Conservation (phyloP, 2,113 vertebrate genomes). For the Mormyrus iriodes region DNA sequence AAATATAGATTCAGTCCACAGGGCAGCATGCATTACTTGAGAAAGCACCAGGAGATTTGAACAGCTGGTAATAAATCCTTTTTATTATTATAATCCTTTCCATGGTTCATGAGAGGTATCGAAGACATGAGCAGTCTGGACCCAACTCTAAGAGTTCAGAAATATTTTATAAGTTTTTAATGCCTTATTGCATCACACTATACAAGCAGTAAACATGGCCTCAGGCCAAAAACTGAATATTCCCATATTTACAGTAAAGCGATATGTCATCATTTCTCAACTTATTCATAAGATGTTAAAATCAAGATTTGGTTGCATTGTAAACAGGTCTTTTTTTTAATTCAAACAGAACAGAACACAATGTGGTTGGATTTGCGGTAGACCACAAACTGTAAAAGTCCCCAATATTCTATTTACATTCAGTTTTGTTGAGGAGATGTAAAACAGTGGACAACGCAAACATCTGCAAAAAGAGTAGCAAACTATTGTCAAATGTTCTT, state of each 20-base stretch:
- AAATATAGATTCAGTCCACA: neutral
- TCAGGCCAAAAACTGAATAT: constrained; percentile 55
- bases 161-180: constrained; percentile 65
- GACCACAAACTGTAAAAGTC: constrained; percentile 46
- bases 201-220: constrained; percentile 73
- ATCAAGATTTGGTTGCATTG: constrained; percentile 49
- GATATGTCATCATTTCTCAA: constrained; percentile 49
- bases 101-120: constrained; percentile 10
- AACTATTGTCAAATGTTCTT: constrained; percentile 63
- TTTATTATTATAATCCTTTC: constrained; percentile 19
- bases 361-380: constrained; percentile 31
- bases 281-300: constrained; percentile 61
- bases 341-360: constrained; percentile 41
- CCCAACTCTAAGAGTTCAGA: constrained; percentile 42
- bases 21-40: neutral
- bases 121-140: neutral
- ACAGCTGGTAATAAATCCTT: constrained; percentile 13
- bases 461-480: constrained; percentile 52
- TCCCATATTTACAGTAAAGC: constrained; percentile 74
- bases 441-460: constrained; percentile 65
- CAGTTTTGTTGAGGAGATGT: constrained; percentile 52
- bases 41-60: neutral
- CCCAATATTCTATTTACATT: constrained; percentile 39
- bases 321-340: constrained; percentile 62
- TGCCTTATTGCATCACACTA: constrained; percentile 65